Evolutionary conservation across 2,113 vertebrate species (phyloP), one percentile per base, ranked within the genome.

Genomic region (Menura novaehollandiae): DNA sequence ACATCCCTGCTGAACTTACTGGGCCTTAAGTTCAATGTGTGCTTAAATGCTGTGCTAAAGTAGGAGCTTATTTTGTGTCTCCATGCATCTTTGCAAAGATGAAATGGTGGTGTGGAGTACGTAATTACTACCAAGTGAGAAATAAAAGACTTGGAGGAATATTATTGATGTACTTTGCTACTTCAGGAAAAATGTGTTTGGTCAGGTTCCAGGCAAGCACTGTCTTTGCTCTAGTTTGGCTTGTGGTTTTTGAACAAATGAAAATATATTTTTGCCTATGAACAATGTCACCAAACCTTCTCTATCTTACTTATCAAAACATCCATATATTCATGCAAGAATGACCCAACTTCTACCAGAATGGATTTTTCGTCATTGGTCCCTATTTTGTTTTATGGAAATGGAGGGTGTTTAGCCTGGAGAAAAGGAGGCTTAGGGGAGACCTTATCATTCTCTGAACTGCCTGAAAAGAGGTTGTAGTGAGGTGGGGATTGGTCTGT

Each of bases 161-260:
- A 53, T 95, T 95, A 94, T 67, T 96, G 67, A 94, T 93, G 59
- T 88, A 72, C 80, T 94, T 92, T 75, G 27, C 77, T 91, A 6
- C 69, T 67, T 73, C 64, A 91, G 62, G 75, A 88, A 83, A 83
- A 93, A 86, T 84, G 10, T 68, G 58, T 81, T 89, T 93, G 89
- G 59, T 94, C 87, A 93, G 56, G 81, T 96, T 96, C 88, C 88
- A 93, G 59, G 58, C 66, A 84, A 75, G 74, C 39, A 51, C 11
- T 62, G 68, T 41, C 77, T 92, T 64, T 88, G 73, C 49, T 93
- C 13, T 58, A 32, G n/a, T 82, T 91, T 87, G 75, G 30, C 63
- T 58, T 91, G 51, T 33, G 49, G 39, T 82, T 93, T 93, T 55
- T 71, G 51, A 72, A 55, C 79, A 83, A 46, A 84, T 81, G 46